Conservation (phyloP, 2,797 vertebrate species). For the Anguilla anguilla region DNA sequence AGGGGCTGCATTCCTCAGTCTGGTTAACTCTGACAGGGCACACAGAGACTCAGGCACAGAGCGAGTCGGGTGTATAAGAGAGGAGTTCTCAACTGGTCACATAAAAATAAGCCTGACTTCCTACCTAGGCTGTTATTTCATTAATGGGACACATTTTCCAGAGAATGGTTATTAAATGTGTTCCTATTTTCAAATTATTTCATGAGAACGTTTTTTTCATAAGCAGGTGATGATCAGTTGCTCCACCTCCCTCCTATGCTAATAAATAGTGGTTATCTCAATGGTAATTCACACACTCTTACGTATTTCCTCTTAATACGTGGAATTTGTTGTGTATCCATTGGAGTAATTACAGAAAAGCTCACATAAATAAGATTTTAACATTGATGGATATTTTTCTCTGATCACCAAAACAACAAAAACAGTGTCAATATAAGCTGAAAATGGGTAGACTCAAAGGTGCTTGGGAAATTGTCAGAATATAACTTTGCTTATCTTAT, state of each 20-base stretch:
- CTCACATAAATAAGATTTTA: no score
- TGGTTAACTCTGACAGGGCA: slow-evolving; percentile 65
- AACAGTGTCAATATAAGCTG: no score
- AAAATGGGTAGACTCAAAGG: no score
- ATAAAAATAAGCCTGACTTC: slow-evolving; percentile 86
- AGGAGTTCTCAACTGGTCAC: slow-evolving; percentile 75
- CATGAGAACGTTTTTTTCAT: slow-evolving; percentile 45
- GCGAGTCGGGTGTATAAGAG: slow-evolving; percentile 73
- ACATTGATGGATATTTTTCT: no score
- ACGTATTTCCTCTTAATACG: no score
- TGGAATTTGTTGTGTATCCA: no score
- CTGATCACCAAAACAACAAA: no score
- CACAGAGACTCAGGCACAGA: slow-evolving; percentile 76
- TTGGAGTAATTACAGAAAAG: no score
- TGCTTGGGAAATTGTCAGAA: no score
- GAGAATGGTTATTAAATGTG: slow-evolving; percentile 50
- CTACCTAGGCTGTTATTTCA: slow-evolving; percentile 72
- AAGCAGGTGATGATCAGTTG: neutral
- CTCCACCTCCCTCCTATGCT: neutral
- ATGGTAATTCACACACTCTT: no score
- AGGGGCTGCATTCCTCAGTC: slow-evolving; percentile 57
- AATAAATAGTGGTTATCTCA: neutral
- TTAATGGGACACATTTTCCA: slow-evolving; percentile 74
- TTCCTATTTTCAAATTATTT: slow-evolving; percentile 58
- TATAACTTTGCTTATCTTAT: no score